A percentile compares a stretch with the other conserved stretches of the same genome.
Evolutionary conservation across 2,797 vertebrate species (phyloP).

Genomic region (Gorsachius magnificus): DNA sequence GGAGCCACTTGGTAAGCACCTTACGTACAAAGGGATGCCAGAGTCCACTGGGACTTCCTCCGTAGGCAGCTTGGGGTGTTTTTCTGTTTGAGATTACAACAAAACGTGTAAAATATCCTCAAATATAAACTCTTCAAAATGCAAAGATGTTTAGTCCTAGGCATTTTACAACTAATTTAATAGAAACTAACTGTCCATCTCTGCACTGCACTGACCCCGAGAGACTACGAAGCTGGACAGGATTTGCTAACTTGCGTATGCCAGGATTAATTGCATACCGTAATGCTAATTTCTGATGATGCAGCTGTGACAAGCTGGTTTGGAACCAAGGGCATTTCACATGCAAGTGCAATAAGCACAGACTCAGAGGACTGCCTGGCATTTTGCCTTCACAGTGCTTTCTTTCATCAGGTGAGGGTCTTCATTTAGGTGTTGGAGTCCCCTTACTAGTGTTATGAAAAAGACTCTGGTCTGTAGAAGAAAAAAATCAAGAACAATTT

Average conservation of each 20-base stretch:
- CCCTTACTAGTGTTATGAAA: background rate
- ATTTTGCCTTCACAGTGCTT: background rate
- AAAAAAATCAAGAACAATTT: background rate
- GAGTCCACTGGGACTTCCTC: background rate
- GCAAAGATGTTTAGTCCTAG: background rate
- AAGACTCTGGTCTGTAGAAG: background rate
- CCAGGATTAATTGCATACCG: background rate
- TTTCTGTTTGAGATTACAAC: background rate
- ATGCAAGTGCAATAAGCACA: fast-evolving
- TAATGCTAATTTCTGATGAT: background rate
- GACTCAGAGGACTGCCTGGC: background rate
- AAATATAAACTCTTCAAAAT: background rate
- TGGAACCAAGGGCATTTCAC: background rate
- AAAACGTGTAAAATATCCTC: background rate
- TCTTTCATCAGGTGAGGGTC: background rate
- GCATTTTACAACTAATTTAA: background rate
- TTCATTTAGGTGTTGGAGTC: background rate
- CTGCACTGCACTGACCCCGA: background rate
- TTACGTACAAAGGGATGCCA: background rate
- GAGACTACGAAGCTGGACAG: background rate
- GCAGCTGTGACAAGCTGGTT: background rate
- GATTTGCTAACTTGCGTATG: background rate
- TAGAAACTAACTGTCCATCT: background rate
- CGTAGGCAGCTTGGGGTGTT: background rate
- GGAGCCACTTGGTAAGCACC: background rate